Evolutionary conservation across 2,797 vertebrate species (phyloP).

Genomic region (Schizopygopsis malacanthus): DNA sequence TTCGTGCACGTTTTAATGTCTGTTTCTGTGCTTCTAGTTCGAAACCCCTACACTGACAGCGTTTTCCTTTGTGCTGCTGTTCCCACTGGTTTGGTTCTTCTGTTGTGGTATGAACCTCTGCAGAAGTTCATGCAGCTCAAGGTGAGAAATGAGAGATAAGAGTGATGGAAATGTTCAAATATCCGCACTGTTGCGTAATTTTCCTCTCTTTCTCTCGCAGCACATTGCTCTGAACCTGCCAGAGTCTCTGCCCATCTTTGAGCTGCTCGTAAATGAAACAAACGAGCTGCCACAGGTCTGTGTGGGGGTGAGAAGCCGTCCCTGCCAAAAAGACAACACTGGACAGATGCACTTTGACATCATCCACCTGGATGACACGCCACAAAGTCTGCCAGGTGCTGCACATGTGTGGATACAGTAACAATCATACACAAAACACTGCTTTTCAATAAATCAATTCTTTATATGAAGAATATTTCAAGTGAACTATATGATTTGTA

Average conservation of each 20-base stretch:
- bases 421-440: not conserved
- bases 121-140: conserved; percentile 83
- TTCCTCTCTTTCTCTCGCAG: conserved; percentile 55
- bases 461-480: not conserved
- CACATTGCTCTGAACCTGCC: conserved; percentile 74
- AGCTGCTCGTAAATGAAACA: conserved; percentile 75
- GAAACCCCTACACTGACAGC: conserved; percentile 78
- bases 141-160: conserved; percentile 61
- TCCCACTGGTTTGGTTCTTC: conserved; percentile 73
- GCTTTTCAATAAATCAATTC: not conserved
- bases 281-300: conserved; percentile 80
- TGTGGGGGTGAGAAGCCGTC: conserved; percentile 68
- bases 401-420: not conserved
- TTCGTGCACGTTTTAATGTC: not conserved
- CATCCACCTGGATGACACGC: conserved; percentile 70
- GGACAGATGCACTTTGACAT: conserved; percentile 73
- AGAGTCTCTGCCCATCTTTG: conserved; percentile 74
- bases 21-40: conserved; percentile 45
- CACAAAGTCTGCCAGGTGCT: conserved; percentile 59
- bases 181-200: not conserved
- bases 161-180: not conserved
- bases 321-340: conserved; percentile 40
- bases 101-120: conserved; percentile 82
- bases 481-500: not conserved
- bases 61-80: conserved; percentile 76